A percentile compares a stretch with the other conserved stretches of the same genome.
Evolutionary conservation across 2,797 vertebrate species (phyloP).

Genomic region (Catharus ustulatus): DNA sequence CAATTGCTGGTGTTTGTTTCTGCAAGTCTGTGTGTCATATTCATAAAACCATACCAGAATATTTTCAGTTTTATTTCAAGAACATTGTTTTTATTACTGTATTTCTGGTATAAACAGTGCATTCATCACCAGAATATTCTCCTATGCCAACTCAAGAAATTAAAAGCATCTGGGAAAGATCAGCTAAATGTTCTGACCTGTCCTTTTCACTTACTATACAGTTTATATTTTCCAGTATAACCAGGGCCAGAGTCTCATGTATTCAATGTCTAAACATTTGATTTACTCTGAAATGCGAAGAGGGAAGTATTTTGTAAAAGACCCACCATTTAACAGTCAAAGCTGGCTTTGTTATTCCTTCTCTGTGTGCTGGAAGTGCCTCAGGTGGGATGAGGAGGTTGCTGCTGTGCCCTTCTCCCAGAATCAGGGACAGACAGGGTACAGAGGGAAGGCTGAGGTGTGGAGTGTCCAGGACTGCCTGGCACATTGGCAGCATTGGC

Average conservation of each 20-base stretch:
- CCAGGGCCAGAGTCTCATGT: not conserved
- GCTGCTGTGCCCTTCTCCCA: not conserved
- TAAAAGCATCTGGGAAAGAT: constrained; percentile 11
- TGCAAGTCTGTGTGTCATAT: not conserved
- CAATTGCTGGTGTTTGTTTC: not conserved
- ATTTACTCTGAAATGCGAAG: not conserved
- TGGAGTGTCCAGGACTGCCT: not conserved
- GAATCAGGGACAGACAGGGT: fast-evolving
- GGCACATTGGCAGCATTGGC: fast-evolving
- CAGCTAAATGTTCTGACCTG: not conserved
- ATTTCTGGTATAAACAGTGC: constrained; percentile 1
- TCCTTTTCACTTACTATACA: constrained; percentile 1
- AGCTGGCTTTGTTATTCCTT: not conserved
- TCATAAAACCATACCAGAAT: not conserved
- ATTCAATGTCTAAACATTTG: not conserved
- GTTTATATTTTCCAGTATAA: constrained; percentile 10
- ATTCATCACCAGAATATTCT: constrained; percentile 2
- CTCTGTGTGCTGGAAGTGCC: not conserved
- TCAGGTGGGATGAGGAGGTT: not conserved
- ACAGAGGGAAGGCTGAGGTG: not conserved
- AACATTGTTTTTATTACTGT: not conserved
- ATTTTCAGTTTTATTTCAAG: not conserved
- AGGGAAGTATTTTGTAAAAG: not conserved
- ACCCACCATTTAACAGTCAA: not conserved
- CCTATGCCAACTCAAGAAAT: not conserved